phyloP scores from a whole-genome alignment of 2,888 invertebrate genomes.

The Steinernema scapterisci region DNA sequence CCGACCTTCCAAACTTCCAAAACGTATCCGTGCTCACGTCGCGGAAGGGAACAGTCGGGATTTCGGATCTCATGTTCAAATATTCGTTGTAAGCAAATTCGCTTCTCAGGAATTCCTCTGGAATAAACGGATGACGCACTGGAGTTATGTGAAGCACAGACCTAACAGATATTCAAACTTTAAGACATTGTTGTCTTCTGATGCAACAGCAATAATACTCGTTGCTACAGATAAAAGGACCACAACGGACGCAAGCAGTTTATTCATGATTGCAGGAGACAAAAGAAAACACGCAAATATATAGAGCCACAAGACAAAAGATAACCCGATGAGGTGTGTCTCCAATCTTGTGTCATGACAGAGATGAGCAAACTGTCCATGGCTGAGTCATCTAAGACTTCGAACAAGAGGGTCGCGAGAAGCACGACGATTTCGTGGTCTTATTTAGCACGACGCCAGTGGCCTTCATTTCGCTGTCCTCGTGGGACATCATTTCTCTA shows the following conservation, averaged over 20 bases:
- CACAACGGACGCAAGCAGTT: background rate
- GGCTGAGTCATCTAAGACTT: background rate
- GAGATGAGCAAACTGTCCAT: constrained; percentile 6
- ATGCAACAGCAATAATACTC: background rate
- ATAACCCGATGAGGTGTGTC: background rate
- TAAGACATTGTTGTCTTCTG: background rate
- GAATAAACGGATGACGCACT: background rate
- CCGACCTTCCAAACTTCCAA: background rate
- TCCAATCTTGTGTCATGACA: background rate
- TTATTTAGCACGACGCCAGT: constrained; percentile 53
- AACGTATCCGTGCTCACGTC: constrained; percentile 14
- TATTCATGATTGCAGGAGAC: constrained; percentile 3
- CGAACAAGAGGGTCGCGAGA: constrained; percentile 41
- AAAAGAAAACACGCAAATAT: background rate
- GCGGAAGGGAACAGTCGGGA: constrained; percentile 2
- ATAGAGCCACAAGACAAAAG: constrained; percentile 8
- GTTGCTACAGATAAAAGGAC: background rate
- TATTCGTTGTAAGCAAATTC: constrained; percentile 3
- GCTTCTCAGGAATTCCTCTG: background rate
- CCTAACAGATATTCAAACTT: background rate
- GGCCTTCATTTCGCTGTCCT: constrained; percentile 58
- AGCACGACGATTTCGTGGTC: constrained; percentile 49
- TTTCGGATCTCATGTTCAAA: background rate
- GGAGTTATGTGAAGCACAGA: background rate
- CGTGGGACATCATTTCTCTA: constrained; percentile 60